Base-by-base conservation (phyloP, 2,797 vertebrate genomes). In the Enteromius paludinosus region DNA sequence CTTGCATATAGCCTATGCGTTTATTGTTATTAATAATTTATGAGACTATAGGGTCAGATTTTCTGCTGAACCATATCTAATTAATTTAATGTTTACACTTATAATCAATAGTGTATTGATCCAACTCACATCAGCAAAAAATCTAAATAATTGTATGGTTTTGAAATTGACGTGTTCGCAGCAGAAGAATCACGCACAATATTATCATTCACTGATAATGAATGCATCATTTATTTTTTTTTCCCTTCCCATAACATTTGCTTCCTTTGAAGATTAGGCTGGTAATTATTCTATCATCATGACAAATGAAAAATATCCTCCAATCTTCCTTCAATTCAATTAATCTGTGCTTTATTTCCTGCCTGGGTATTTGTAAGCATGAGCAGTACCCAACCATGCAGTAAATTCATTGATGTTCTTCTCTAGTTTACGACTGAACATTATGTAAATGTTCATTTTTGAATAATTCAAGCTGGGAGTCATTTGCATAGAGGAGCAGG, bases 371-470 rank as follows among this genome's bases (percentile, higher is more conserved):
- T 84, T 84, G 85, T 83, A 81, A 86, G 85, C 77, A 79, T 85
- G 86, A 89, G 61, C 85, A 87, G 83, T 81, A 85, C 56, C 81
- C 88, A 85, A 74, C 81, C 85, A 85, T 86, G 88, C 85, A 78
- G 87, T 79, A 87, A 88, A 88, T 88, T 83, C 80, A 81, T 84
- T 87, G 73, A 86, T 86, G 86, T 87, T 88, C 81, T 72, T 78
- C 76, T 87, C 80, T 85, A 85, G 78, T 87, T 89, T 83, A 87
- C 65, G 75, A 81, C 79, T 75, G 74, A 83, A 88, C 83, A 84
- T 90, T 83, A 88, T 88, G 85, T 88, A 87, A 87, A 85, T 88
- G 78, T 77, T 85, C 71, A 65, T 85, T 87, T 88, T 86, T 85
- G 79, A 87, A 88, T 87, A 82, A 88, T 87, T 86, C 83, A 85